These are phyloP conservation scores for Calidris pygmaea DNA, from an alignment of 2,113 vertebrate species.

Conservation along the genomic window DNA sequence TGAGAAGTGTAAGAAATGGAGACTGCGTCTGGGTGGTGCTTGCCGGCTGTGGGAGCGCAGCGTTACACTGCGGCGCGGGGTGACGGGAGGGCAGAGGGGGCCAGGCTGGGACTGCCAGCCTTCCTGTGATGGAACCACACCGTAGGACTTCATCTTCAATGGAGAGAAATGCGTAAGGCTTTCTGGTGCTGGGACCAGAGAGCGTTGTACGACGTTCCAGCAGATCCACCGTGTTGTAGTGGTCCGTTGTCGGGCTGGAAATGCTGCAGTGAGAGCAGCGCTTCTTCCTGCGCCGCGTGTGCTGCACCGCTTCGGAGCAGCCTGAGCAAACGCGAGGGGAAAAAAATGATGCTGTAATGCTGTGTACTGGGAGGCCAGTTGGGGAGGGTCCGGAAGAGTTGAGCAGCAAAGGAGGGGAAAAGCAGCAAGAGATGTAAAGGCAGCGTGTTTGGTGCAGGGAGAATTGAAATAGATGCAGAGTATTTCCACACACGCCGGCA, in stretches of 20 bases:
- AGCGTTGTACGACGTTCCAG: neutral
- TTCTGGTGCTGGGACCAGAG: neutral
- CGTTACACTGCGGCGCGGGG: fast-evolving
- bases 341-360: neutral
- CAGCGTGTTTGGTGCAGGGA: neutral
- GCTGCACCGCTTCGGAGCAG: neutral
- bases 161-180: neutral
- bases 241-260: neutral
- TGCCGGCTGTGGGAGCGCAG: neutral
- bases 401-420: neutral
- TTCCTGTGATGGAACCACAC: neutral
- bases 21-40: neutral
- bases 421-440: neutral
- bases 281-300: neutral
- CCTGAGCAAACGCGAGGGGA: neutral
- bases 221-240: neutral
- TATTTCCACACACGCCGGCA: neutral
- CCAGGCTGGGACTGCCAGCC: neutral
- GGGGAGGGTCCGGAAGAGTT: neutral
- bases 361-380: neutral
- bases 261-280: neutral
- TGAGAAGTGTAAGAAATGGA: neutral
- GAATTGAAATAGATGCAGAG: neutral
- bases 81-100: neutral
- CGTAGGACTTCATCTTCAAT: neutral